Evolutionary conservation across 1,140 invertebrate genomes (phyloP), one percentile per base, ranked within the genome.

Genomic region (Prorops nasuta): DNA sequence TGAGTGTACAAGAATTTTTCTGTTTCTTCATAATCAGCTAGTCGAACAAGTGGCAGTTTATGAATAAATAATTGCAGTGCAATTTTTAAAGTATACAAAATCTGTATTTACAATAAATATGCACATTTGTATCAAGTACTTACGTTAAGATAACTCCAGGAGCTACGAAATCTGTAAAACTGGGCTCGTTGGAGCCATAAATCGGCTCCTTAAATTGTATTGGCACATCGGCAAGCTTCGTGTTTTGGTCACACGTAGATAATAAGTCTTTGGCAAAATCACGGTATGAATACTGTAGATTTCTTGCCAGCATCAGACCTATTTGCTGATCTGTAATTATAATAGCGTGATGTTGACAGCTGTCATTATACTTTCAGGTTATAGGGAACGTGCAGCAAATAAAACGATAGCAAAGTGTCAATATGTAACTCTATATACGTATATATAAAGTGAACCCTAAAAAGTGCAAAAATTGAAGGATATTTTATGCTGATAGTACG

Each of bases 121-220:
- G n/a, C n/a, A n/a, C n/a, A n/a, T n/a, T n/a, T n/a, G n/a, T n/a
- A n/a, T n/a, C n/a, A n/a, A n/a, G n/a, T 28, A 79, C 84, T 86
- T 76, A 94, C 91, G 91, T 95, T 53, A 96, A 77, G 66, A 96
- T 94, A 44, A 97, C 89, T 58, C 94, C 94, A 28, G 94, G 94
- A 20, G 94, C 93, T 54, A 96, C 94, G 74, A 97, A 98, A 74
- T 96, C 91, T 2, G 92, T 95, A 67, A 96, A 96, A 48, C 90
- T 92, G 16, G 93, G 91, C 60, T 90, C 83, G 58, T 82, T 84
- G 18, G 86, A 85, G 41, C 94, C 94, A 74, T 96, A 97, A 58
- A 98, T 87, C 3, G 92, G 91, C 10, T 90, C 81, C 57, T 82
- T 83, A 71, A 89, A 88, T 64, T 90, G 86, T 55, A 93, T 87